Base-by-base conservation (phyloP, 2,113 vertebrate species). In the Mustelus asterias region DNA sequence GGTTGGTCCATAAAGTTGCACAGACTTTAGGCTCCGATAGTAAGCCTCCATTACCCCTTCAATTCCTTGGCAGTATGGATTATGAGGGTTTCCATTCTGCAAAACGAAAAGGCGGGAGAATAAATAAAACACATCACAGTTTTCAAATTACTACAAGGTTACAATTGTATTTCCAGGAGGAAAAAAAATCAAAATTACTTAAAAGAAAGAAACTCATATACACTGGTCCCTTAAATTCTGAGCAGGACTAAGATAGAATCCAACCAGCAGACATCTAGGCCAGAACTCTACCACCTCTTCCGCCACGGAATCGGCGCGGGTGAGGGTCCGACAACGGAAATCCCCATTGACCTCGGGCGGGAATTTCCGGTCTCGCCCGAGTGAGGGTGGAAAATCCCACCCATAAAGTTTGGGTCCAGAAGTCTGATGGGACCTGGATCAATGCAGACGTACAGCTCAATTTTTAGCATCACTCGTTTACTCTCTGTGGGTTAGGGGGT, bases 11-110 rank as follows among this genome's bases (percentile, higher is more conserved):
- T 99, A 99, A 54, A 99, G 98, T 58, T 99, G 98, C 9, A 99
- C 99, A 44, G 98, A 98, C 96, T 99, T 99, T 95, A 99, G 98
- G 96, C 99, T 99, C 97, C 98, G 98, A 96, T 99, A 99, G 96
- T 99, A 99, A 0, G 99, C 99, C 96, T 99, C 99, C 98, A 99
- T 98, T 78, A 99, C 99, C 0, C 99, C 99, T 96, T 99, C 99
- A 44, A 99, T 99, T 48, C 99, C 99, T 58, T 97, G 98, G 96
- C 99, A 99, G 96, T 99, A 99, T 0, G 99, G 99, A 96, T 99
- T 99, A 96, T 98, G 98, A 96, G 99, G 98, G 96, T 99, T 99
- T 95, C 99, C 99, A 93, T 99, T 99, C 99, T 99, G 97, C 78
- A 96, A 69, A 83, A 29, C 65, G 85, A 95, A 24, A 20, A 13